Percentiles rank a stretch among this genome's conserved stretches.
Conservation (phyloP, 2,113 vertebrate species). For the Jaculus jaculus region DNA sequence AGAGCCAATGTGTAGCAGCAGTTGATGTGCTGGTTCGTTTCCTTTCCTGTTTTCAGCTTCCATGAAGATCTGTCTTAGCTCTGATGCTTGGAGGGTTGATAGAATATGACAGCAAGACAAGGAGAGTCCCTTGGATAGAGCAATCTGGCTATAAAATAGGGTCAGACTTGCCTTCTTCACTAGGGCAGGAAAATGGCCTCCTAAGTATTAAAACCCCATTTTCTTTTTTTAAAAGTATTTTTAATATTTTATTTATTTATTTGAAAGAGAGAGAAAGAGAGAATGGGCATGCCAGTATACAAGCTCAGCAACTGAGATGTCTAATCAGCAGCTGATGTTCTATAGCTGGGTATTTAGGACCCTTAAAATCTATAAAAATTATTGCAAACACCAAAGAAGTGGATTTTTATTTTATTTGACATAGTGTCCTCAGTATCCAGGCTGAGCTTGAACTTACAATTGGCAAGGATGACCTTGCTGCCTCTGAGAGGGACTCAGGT, state of each 20-base stretch:
- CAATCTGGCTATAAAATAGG: not conserved
- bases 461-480: too few relatives aligned
- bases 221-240: not conserved
- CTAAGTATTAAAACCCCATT: not conserved
- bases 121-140: not conserved
- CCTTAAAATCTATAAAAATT: too few relatives aligned
- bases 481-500: too few relatives aligned
- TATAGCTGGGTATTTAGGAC: not conserved
- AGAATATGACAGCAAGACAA: not conserved
- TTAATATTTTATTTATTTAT: too few relatives aligned
- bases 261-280: too few relatives aligned
- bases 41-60: not conserved
- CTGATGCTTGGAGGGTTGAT: not conserved
- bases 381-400: too few relatives aligned
- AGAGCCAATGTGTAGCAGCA: not conserved
- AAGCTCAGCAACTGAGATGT: too few relatives aligned
- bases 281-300: too few relatives aligned
- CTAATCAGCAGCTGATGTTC: not conserved
- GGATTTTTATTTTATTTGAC: too few relatives aligned
- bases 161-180: not conserved
- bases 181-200: not conserved
- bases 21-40: not conserved
- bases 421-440: too few relatives aligned
- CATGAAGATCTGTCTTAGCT: not conserved
- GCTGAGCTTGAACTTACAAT: too few relatives aligned